A percentile compares a stretch with the other conserved stretches of the same genome.
phyloP scores from a whole-genome alignment of 1,140 invertebrate species.

The Macrobrachium nipponense region DNA sequence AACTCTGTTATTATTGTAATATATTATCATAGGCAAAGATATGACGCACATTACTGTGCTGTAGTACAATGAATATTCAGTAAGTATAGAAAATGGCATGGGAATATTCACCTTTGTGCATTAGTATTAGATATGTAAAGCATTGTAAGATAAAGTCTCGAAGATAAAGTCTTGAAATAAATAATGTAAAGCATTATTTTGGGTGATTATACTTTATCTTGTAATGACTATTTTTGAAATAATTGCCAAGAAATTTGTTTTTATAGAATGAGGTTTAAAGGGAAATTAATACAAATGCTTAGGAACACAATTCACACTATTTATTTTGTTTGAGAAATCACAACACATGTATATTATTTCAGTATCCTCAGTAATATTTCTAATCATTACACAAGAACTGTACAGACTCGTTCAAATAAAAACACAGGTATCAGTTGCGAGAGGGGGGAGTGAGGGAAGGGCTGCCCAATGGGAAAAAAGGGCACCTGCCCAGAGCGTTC shows the following conservation, averaged over 20 bases:
- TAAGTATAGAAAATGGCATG: too few relatives aligned
- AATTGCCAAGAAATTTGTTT: neutral
- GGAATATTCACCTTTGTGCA: too few relatives aligned
- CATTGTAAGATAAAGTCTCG: too few relatives aligned
- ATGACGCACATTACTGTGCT: too few relatives aligned
- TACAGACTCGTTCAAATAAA: conserved; percentile 51
- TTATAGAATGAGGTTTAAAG: neutral
- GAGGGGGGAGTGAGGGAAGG: conserved; percentile 31
- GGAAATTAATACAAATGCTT: conserved; percentile 32
- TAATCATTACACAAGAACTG: conserved; percentile 39
- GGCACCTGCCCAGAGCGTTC: conserved; percentile 30
- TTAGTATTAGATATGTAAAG: too few relatives aligned
- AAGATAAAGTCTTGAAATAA: too few relatives aligned
- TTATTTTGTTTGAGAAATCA: conserved; percentile 58
- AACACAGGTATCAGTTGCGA: conserved; percentile 53
- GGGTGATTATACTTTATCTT: neutral
- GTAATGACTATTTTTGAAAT: neutral
- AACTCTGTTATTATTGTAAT: too few relatives aligned
- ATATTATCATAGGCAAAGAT: too few relatives aligned
- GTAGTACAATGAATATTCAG: too few relatives aligned
- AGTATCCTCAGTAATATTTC: conserved; percentile 52
- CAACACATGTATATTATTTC: conserved; percentile 51
- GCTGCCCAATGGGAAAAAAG: conserved; percentile 5
- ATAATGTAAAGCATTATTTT: neutral
- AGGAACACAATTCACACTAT: conserved; percentile 58